Conservation (phyloP, 2,888 invertebrate genomes). For the Diachrysia chrysitis region DNA sequence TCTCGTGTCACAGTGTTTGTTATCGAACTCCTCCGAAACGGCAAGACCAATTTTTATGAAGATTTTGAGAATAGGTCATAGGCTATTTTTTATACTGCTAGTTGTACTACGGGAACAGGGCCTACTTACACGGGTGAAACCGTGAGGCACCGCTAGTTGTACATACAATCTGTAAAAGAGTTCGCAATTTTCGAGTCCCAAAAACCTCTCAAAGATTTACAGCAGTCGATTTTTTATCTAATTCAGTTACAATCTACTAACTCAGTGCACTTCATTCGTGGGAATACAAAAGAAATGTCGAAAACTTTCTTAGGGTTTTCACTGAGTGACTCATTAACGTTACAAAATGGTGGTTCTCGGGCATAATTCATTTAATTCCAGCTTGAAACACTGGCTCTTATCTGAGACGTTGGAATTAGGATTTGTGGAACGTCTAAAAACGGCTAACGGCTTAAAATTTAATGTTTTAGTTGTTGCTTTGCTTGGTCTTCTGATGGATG, state of each 20-base stretch:
- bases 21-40: too few relatives aligned
- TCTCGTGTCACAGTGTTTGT: too few relatives aligned
- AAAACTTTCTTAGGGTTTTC: constrained; percentile 45
- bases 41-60: too few relatives aligned
- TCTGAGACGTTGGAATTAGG: constrained; percentile 39
- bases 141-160: too few relatives aligned
- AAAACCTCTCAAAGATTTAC: neutral
- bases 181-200: too few relatives aligned
- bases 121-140: too few relatives aligned
- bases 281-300: constrained; percentile 55
- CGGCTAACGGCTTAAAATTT: constrained; percentile 46
- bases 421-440: constrained; percentile 33
- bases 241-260: constrained; percentile 37
- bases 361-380: constrained; percentile 55
- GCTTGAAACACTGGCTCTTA: constrained; percentile 48
- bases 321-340: constrained; percentile 50
- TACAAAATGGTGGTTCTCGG: constrained; percentile 51
- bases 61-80: too few relatives aligned
- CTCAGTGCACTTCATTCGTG: constrained; percentile 45
- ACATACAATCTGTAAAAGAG: too few relatives aligned
- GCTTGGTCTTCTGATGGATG: constrained; percentile 34
- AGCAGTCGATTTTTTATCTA: constrained; percentile 20
- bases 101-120: too few relatives aligned
- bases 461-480: constrained; percentile 38
- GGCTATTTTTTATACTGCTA: too few relatives aligned